Conservation (phyloP, 2,888 invertebrate genomes). For the Thymelicus lineola region DNA sequence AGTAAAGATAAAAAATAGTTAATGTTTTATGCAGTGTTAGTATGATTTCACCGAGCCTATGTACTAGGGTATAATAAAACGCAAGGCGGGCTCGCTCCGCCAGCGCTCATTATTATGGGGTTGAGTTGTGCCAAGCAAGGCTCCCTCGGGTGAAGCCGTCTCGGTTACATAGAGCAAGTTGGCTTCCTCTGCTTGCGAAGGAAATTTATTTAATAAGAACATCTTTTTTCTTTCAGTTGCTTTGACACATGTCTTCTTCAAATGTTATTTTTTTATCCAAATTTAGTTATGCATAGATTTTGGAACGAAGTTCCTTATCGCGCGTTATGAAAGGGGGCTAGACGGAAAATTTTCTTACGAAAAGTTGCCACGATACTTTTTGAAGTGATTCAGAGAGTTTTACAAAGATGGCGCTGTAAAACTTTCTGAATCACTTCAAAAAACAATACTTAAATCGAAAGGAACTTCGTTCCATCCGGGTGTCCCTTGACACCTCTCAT, state of each 20-base stretch:
- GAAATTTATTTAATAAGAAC: conserved; percentile 2
- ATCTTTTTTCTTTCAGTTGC: background rate
- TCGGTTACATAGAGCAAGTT: conserved; percentile 4
- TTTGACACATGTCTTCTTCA: background rate
- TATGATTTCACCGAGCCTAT: background rate
- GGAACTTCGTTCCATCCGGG: too few relatives aligned
- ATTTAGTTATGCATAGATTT: too few relatives aligned
- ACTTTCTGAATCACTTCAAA: too few relatives aligned
- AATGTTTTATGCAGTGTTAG: background rate
- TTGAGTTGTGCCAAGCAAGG: conserved; percentile 60
- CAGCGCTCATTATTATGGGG: conserved; percentile 58
- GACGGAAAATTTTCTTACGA: too few relatives aligned
- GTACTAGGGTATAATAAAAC: conserved; percentile 53
- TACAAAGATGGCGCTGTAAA: too few relatives aligned
- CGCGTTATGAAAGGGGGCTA: too few relatives aligned
- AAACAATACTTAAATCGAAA: too few relatives aligned
- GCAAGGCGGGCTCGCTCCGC: conserved; percentile 51
- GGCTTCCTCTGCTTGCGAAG: conserved; percentile 1
- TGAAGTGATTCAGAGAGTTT: too few relatives aligned
- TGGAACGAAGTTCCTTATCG: too few relatives aligned
- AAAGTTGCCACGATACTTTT: too few relatives aligned
- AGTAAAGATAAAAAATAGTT: background rate
- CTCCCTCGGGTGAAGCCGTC: conserved; percentile 49
- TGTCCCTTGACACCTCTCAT: too few relatives aligned
- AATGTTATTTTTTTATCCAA: background rate